phyloP scores from a whole-genome alignment of 2,113 vertebrate species.

The Tragelaphus strepsiceros region DNA sequence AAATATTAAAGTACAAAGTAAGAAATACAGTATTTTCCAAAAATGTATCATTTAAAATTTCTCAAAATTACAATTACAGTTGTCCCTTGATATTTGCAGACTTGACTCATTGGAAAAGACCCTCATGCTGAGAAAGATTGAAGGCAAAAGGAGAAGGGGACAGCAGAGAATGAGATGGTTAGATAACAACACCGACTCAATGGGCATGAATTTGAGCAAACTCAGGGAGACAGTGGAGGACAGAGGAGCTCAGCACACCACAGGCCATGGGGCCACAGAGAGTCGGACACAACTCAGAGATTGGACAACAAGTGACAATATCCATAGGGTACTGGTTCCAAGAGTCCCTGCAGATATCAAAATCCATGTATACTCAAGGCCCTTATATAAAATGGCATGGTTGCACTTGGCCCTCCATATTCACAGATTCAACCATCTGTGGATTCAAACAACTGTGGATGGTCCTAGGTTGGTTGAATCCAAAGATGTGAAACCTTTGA shows the following conservation, averaged over 20 bases:
- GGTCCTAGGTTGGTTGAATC: neutral
- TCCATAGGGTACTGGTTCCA: neutral
- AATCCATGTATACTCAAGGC: neutral
- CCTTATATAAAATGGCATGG: neutral
- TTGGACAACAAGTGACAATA: neutral
- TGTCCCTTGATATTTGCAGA: neutral
- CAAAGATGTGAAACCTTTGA: neutral
- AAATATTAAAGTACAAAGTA: neutral
- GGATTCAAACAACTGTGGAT: neutral
- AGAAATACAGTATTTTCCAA: neutral
- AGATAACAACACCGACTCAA: neutral
- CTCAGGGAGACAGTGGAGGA: neutral
- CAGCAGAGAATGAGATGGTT: neutral
- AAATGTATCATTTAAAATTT: neutral
- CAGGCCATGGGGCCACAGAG: neutral
- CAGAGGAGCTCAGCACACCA: neutral
- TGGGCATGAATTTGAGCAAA: neutral
- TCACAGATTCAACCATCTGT: neutral
- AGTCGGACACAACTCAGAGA: fast-evolving
- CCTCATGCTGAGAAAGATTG: neutral
- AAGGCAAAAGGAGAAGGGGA: neutral
- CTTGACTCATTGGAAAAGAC: neutral
- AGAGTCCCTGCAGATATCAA: neutral
- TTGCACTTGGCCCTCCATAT: neutral
- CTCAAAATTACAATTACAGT: neutral